phyloP scores from a whole-genome alignment of 2,888 invertebrate genomes.

The Tetanocera ferruginea region DNA sequence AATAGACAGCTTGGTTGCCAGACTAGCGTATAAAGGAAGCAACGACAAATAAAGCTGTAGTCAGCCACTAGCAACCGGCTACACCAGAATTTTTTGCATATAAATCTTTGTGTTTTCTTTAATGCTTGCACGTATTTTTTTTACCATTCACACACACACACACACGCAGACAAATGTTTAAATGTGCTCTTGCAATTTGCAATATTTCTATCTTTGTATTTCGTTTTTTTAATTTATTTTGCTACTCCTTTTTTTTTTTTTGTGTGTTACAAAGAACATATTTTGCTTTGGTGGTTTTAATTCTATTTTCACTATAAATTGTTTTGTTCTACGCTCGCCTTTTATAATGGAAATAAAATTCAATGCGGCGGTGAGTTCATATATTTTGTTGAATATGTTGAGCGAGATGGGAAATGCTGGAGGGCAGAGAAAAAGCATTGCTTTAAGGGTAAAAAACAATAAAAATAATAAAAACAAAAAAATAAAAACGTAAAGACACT shows the following conservation, averaged over 20 bases:
- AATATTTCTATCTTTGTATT: conserved; percentile 20
- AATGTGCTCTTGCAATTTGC: conserved; percentile 3
- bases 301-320: conserved; percentile 65
- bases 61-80: neutral
- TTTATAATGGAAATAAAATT: conserved; percentile 51
- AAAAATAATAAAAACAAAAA: no score
- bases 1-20: neutral
- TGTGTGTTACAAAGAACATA: conserved; percentile 49
- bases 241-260: conserved; percentile 26
- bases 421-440: no score
- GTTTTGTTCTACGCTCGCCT: conserved; percentile 61
- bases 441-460: no score
- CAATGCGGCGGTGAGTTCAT: conserved; percentile 15
- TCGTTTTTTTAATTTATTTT: conserved; percentile 40
- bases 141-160: neutral
- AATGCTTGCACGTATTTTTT: neutral
- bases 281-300: conserved; percentile 65
- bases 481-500: neutral
- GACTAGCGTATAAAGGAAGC: neutral
- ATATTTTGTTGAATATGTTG: neutral
- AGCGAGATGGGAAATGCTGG: no score
- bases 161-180: neutral
- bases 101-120: conserved; percentile 60
- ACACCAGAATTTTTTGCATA: conserved; percentile 52
- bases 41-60: neutral